phyloP scores from a whole-genome alignment of 2,797 vertebrate genomes.

The Chelon auratus region DNA sequence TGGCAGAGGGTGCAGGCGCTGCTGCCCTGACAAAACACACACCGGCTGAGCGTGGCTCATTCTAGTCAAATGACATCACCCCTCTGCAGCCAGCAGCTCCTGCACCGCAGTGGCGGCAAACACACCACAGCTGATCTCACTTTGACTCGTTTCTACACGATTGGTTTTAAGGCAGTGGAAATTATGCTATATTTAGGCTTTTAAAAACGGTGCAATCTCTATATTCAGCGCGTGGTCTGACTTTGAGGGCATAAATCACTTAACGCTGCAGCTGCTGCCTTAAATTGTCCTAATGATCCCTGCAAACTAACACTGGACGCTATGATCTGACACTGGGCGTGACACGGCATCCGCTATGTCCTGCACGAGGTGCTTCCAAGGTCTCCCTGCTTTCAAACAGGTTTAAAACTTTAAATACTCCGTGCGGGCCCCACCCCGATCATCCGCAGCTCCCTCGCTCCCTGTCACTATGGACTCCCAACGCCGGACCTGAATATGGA shows the following conservation, averaged over 20 bases:
- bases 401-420: conserved; percentile 81
- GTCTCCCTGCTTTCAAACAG: conserved; percentile 66
- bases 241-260: conserved; percentile 45
- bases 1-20: conserved; percentile 55
- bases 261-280: conserved; percentile 65
- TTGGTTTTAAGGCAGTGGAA: not conserved
- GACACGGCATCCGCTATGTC: conserved; percentile 63
- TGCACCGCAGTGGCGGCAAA: conserved; percentile 41
- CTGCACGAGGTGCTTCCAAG: conserved; percentile 67
- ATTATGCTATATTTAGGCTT: not conserved
- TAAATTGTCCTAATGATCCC: conserved; percentile 63
- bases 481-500: conserved; percentile 81
- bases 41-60: conserved; percentile 61
- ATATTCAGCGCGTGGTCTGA: not conserved
- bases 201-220: not conserved
- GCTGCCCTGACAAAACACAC: conserved; percentile 74
- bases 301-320: conserved; percentile 57
- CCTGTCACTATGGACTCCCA: conserved; percentile 67
- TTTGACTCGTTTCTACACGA: not conserved
- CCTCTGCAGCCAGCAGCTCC: conserved; percentile 48
- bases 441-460: conserved; percentile 47
- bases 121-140: conserved; percentile 27
- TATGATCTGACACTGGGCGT: conserved; percentile 73
- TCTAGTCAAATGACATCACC: conserved; percentile 81
- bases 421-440: conserved; percentile 74